Percentiles rank a stretch among this genome's conserved stretches.
Conservation (phyloP, 1,140 invertebrate genomes). For the Oryctes rhinoceros region DNA sequence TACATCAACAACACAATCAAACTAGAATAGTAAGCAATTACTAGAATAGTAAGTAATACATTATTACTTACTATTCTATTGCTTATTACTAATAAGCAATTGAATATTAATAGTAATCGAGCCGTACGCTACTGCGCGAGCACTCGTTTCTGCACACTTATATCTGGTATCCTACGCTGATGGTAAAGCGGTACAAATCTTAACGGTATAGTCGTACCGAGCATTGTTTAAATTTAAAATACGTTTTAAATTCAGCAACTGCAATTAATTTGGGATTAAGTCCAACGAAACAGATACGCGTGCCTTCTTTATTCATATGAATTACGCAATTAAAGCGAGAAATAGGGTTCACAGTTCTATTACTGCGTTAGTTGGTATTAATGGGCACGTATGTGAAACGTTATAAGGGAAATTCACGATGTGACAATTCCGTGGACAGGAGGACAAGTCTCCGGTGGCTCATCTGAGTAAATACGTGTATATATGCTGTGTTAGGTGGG, state of each 20-base stretch:
- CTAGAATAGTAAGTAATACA: too few relatives aligned
- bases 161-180: too few relatives aligned
- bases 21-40: too few relatives aligned
- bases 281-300: conserved; percentile 1
- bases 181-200: background rate
- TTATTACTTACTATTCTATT: too few relatives aligned
- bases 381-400: background rate
- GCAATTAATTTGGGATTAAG: conserved; percentile 18
- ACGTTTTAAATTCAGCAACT: conserved; percentile 1
- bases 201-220: background rate
- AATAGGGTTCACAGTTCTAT: background rate
- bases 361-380: background rate
- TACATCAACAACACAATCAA: too few relatives aligned
- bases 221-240: conserved; percentile 8
- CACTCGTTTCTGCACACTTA: too few relatives aligned
- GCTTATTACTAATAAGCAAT: too few relatives aligned
- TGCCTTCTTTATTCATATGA: conserved; percentile 1
- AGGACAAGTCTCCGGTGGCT: background rate
- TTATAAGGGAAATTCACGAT: background rate
- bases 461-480: background rate
- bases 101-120: too few relatives aligned
- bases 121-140: too few relatives aligned
- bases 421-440: background rate
- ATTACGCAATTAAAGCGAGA: background rate
- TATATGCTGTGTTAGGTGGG: background rate